Conservation (phyloP, 2,797 vertebrate genomes). For the Spondyliosoma cantharus region DNA sequence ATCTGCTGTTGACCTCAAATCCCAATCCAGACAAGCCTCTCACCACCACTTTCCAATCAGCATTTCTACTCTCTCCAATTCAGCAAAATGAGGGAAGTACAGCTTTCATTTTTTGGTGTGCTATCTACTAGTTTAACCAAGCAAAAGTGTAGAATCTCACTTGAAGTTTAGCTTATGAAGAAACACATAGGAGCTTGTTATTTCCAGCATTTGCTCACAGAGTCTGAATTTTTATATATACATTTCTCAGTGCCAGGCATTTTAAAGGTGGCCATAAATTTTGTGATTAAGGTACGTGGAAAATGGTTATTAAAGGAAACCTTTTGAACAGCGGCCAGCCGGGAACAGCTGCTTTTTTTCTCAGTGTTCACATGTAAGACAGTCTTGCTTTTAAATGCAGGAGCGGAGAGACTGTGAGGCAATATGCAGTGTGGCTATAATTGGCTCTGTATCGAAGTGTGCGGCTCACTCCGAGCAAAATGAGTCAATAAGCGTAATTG, state of each 20-base stretch:
- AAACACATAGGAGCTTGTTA: slow-evolving; percentile 6
- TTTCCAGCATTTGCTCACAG: slow-evolving; percentile 34
- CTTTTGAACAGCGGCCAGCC: slow-evolving; percentile 70
- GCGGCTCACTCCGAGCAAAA: slow-evolving; percentile 62
- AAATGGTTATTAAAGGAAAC: slow-evolving; percentile 69
- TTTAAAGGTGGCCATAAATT: slow-evolving; percentile 70
- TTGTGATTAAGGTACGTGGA: slow-evolving; percentile 60
- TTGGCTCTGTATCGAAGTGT: slow-evolving; percentile 60
- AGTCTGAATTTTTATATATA: slow-evolving; percentile 48
- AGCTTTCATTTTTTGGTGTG: slow-evolving; percentile 28
- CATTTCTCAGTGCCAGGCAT: slow-evolving; percentile 50
- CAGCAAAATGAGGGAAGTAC: slow-evolving; percentile 38
- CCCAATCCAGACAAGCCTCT: slow-evolving; percentile 63
- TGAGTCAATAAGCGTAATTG: slow-evolving; percentile 74
- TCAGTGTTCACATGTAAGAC: slow-evolving; percentile 60
- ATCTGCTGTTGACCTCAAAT: slow-evolving; percentile 74
- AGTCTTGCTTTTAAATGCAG: slow-evolving; percentile 41
- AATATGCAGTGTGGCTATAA: slow-evolving; percentile 53
- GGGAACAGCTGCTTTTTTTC: slow-evolving; percentile 72
- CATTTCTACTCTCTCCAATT: slow-evolving; percentile 37
- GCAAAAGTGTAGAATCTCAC: slow-evolving; percentile 22
- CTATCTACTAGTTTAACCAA: slow-evolving; percentile 33
- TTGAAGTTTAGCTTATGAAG: slow-evolving; percentile 14
- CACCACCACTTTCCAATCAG: slow-evolving; percentile 53
- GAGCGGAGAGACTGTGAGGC: slow-evolving; percentile 37